phyloP scores from a whole-genome alignment of 2,113 vertebrate genomes.

The Cichladusa arquata region DNA sequence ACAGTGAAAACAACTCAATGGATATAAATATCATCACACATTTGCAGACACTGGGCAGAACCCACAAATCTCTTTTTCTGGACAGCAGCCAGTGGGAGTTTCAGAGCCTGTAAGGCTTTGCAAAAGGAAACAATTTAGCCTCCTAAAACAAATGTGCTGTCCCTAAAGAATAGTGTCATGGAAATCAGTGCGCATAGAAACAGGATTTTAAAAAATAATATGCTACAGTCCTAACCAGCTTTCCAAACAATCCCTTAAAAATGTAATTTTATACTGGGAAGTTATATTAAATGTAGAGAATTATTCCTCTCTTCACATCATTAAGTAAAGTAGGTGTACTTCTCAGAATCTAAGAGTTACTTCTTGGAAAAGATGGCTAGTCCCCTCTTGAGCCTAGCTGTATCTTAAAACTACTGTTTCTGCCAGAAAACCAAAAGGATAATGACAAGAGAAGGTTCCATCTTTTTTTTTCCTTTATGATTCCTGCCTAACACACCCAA shows the following conservation, averaged over 20 bases:
- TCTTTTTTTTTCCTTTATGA: background rate
- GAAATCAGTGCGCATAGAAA: conserved; percentile 30
- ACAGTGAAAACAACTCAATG: conserved; percentile 41
- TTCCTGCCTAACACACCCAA: background rate
- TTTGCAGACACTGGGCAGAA: conserved; percentile 51
- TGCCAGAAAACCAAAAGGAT: background rate
- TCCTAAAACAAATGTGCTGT: conserved; percentile 27
- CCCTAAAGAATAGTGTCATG: conserved; percentile 41
- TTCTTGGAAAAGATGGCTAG: conserved; percentile 43
- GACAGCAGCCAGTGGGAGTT: conserved; percentile 40
- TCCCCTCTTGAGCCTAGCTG: background rate
- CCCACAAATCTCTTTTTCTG: conserved; percentile 49
- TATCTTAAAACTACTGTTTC: background rate
- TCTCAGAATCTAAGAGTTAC: conserved; percentile 23
- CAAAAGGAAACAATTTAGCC: conserved; percentile 47
- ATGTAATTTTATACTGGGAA: background rate
- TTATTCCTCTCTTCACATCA: background rate
- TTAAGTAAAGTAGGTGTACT: conserved; percentile 30
- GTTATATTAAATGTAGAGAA: conserved; percentile 29
- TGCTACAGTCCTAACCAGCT: conserved; percentile 4
- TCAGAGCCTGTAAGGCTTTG: conserved; percentile 19
- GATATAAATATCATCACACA: conserved; percentile 52
- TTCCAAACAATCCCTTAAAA: conserved; percentile 24
- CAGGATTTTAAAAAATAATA: background rate
- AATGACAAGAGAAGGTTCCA: background rate